A percentile compares a stretch with the other conserved stretches of the same genome.
Evolutionary conservation across 1,140 invertebrate genomes (phyloP).

Genomic region (Pararge aegeria): DNA sequence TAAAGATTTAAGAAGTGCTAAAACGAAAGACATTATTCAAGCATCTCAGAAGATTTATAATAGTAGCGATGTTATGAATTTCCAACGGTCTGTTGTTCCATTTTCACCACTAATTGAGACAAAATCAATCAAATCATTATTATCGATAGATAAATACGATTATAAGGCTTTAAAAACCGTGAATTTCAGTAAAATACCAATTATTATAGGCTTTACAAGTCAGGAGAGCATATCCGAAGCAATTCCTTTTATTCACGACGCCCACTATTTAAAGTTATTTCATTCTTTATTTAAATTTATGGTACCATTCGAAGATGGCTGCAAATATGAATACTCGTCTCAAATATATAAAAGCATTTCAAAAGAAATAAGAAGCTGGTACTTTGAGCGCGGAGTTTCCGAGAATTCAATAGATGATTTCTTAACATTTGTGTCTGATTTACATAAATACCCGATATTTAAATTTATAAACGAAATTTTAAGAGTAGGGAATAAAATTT

Average conservation of each 20-base stretch:
- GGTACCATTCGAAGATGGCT: conserved; percentile 55
- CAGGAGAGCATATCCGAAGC: conserved; percentile 64
- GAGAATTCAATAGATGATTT: conserved; percentile 45
- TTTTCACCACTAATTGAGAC: conserved; percentile 53
- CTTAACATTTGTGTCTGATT: conserved; percentile 50
- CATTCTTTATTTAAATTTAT: conserved; percentile 49
- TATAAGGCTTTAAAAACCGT: conserved; percentile 28
- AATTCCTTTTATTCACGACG: conserved; percentile 62
- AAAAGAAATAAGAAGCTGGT: conserved; percentile 47
- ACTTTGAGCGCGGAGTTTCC: conserved; percentile 43
- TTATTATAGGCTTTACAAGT: conserved; percentile 62
- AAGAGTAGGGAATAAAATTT: conserved; percentile 35
- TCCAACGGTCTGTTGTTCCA: conserved; percentile 57
- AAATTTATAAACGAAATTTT: conserved; percentile 49
- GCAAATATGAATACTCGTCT: conserved; percentile 43
- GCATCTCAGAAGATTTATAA: conserved; percentile 53
- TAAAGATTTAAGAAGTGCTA: conserved; percentile 20
- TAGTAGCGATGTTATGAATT: conserved; percentile 43
- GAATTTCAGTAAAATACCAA: conserved; percentile 34
- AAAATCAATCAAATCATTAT: conserved; percentile 41
- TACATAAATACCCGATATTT: conserved; percentile 55
- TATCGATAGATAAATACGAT: conserved; percentile 34
- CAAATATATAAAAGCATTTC: conserved; percentile 40
- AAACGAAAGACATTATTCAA: conserved; percentile 43
- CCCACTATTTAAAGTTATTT: conserved; percentile 44